Percentiles rank a stretch among this genome's conserved stretches.
Conservation (phyloP, 2,113 vertebrate genomes). For the Callospermophilus lateralis region DNA sequence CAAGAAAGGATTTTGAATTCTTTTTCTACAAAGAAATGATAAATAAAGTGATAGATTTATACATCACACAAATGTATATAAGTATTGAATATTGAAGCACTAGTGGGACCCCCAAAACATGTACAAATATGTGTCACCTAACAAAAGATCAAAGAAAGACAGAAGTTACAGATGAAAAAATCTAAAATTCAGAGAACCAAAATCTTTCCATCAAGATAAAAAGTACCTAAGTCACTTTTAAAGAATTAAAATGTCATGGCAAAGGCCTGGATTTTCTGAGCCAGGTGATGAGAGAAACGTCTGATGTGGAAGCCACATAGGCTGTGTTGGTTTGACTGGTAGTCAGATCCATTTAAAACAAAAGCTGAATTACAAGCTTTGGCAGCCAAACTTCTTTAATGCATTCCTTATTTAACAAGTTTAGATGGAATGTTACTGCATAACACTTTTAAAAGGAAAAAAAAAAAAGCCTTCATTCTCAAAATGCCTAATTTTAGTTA, state of each 20-base stretch:
- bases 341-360: background rate
- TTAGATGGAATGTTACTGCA: slow-evolving; percentile 32
- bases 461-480: background rate
- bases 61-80: background rate
- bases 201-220: background rate
- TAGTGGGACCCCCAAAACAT: background rate
- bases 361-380: background rate
- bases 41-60: background rate
- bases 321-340: background rate
- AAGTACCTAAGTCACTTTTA: background rate
- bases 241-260: background rate
- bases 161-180: background rate
- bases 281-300: background rate
- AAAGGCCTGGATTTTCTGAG: background rate
- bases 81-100: background rate
- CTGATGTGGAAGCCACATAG: background rate
- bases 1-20: background rate
- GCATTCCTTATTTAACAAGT: slow-evolving; percentile 51
- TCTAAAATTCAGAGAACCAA: background rate
- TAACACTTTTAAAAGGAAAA: background rate
- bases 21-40: background rate
- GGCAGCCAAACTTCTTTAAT: background rate
- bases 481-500: slow-evolving; percentile 56
- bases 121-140: background rate
- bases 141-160: background rate